Conservation (phyloP, 2,888 invertebrate species). For the Pandemis heparana region DNA sequence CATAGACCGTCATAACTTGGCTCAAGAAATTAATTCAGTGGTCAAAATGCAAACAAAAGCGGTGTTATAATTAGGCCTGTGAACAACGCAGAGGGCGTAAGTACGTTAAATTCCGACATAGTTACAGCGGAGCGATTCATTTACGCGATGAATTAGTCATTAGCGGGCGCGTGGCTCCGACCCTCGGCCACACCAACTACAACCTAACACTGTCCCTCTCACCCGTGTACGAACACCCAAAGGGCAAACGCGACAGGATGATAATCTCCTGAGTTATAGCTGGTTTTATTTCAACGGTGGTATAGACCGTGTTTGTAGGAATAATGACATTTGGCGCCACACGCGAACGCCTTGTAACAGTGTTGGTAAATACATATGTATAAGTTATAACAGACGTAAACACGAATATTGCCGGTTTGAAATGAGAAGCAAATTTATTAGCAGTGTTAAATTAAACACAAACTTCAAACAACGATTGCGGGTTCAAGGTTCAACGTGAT, state of each 20-base stretch:
- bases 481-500: slow-evolving; percentile 28
- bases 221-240: background rate
- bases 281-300: slow-evolving; percentile 14
- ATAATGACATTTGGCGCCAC: slow-evolving; percentile 53
- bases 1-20: background rate
- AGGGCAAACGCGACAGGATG: slow-evolving; percentile 18
- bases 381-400: slow-evolving; percentile 14
- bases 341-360: slow-evolving; percentile 44
- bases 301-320: slow-evolving; percentile 51
- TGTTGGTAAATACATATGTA: slow-evolving; percentile 31
- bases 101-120: slow-evolving; percentile 47
- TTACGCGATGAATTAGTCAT: slow-evolving; percentile 54
- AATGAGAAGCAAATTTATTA: slow-evolving; percentile 19
- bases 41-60: slow-evolving; percentile 33
- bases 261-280: slow-evolving; percentile 24
- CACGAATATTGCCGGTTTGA: slow-evolving; percentile 7
- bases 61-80: slow-evolving; percentile 35
- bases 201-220: slow-evolving; percentile 25
- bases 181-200: slow-evolving; percentile 1
- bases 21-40: slow-evolving; percentile 22
- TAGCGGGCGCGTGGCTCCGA: slow-evolving; percentile 44
- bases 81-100: slow-evolving; percentile 42
- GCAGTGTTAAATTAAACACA: slow-evolving; percentile 5
- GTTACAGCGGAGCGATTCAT: slow-evolving; percentile 49
- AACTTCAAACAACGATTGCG: slow-evolving; percentile 27